Conservation (phyloP, 1,140 invertebrate genomes). For the Drosophila eugracilis region DNA sequence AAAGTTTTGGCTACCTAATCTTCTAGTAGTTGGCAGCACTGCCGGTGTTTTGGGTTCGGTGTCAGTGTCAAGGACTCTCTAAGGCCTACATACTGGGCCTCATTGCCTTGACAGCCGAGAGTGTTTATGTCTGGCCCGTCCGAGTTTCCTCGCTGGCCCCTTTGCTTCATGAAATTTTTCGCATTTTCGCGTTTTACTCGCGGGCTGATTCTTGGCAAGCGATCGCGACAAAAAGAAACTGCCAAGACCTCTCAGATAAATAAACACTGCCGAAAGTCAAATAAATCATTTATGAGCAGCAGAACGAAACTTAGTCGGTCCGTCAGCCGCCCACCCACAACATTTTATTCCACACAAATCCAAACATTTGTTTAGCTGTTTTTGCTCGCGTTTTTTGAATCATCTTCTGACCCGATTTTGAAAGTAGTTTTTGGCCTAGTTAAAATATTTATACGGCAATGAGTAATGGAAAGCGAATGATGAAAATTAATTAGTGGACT, state of each 20-base stretch:
- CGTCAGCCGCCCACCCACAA: constrained; percentile 44
- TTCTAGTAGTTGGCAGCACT: constrained; percentile 9
- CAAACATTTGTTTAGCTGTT: constrained; percentile 62
- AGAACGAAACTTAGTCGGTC: constrained; percentile 40
- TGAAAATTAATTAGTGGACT: constrained; percentile 2
- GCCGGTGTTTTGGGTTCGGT: constrained; percentile 20
- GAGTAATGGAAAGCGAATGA: constrained; percentile 32
- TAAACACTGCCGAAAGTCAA: constrained; percentile 68
- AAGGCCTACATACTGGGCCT: constrained; percentile 24
- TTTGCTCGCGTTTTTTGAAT: constrained; percentile 18
- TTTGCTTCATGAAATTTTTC: constrained; percentile 45
- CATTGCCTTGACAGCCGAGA: constrained; percentile 43
- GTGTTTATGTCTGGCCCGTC: constrained; percentile 61
- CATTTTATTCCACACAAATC: constrained; percentile 37
- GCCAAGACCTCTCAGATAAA: constrained; percentile 73
- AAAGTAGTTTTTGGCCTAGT: constrained; percentile 39
- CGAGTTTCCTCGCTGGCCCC: constrained; percentile 13
- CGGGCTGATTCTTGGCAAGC: constrained; percentile 68
- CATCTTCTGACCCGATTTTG: constrained; percentile 36
- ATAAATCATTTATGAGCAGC: constrained; percentile 68
- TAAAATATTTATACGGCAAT: constrained; percentile 42
- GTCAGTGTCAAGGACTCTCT: constrained; percentile 76
- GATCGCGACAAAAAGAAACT: constrained; percentile 52
- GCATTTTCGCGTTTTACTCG: constrained; percentile 60
- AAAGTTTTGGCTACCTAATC: too few species aligned